Base-by-base conservation (phyloP, 1,140 invertebrate genomes). In the Drosophila ogumai region DNA sequence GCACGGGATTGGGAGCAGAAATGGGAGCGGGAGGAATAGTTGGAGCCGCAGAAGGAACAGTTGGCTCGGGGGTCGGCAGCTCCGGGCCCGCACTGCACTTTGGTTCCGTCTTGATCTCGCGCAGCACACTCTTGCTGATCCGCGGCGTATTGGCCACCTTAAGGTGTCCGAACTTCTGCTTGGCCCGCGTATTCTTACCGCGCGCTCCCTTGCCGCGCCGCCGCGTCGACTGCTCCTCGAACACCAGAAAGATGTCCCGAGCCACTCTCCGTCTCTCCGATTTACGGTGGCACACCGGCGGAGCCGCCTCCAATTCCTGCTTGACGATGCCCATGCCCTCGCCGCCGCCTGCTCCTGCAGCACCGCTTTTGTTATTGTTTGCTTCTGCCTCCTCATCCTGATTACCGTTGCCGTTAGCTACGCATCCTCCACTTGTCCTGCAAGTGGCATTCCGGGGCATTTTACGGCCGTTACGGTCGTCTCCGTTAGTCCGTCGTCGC, bases 101-200 rank as follows among this genome's bases (percentile, higher is more conserved):
- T 90, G 91, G 91, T 76, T 92, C 91, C 64, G 91, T 92, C 81
- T 92, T 92, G 44, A 92, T 91, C 41, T 91, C 91, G 38, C 91
- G 81, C 65, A 92, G 66, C 12, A 92, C 28, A 52, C 75, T 77
- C 50, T 91, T 90, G 32, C 75, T 78, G 25, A 80, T 68, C 13
- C 81, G 81, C 46, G 85, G 88, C 61, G 84, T 72, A 52, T 91
- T 92, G 38, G 86, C 75, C 57, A 92, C 91, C 34, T 82, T 92
- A 15, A 92, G 54, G 46, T 92, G 91, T 3, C 88, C 91, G 47
- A 92, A 92, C 65, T 92, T 92, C 32, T 84, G 82, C 54, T 91
- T 91, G 55, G 76, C 69, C 50, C 78, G 59, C 31, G 79, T 78
- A 38, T 69, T 67, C 55, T 90, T 87, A 47, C 75, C 77, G 17